Conservation (phyloP, 2,113 vertebrate species). For the Oceanites oceanicus region DNA sequence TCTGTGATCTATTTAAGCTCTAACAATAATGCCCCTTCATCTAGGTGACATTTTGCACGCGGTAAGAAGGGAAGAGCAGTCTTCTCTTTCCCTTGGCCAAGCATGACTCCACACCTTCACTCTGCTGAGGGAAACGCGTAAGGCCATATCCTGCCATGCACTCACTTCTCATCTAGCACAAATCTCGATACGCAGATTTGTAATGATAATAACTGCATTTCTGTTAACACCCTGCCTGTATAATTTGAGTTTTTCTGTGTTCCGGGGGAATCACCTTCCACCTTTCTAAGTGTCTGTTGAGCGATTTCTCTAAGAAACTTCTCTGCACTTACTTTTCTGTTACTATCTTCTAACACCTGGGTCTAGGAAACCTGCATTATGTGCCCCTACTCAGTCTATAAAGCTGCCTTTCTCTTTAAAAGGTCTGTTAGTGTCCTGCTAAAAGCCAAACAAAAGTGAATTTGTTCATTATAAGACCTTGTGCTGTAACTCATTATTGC, state of each 20-base stretch:
- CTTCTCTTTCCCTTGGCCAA: neutral
- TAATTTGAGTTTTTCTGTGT: neutral
- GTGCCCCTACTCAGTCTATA: neutral
- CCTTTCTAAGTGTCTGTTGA: neutral
- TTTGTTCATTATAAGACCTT: neutral
- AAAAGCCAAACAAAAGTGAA: neutral
- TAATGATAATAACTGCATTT: neutral
- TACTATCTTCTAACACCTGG: neutral
- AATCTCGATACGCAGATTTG: neutral
- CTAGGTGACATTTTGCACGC: neutral
- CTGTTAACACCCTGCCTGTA: neutral
- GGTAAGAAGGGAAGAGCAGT: neutral
- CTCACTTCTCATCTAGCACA: neutral
- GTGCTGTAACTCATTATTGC: neutral
- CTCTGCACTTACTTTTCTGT: neutral
- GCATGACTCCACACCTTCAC: neutral
- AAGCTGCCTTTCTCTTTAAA: neutral
- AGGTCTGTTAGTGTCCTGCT: neutral
- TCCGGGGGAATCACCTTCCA: neutral
- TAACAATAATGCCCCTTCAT: neutral
- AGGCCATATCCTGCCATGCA: neutral
- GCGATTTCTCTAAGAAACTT: neutral
- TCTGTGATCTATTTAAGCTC: neutral
- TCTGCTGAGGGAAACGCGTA: neutral
- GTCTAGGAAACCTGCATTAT: neutral